Base-by-base conservation (phyloP, 1,140 invertebrate genomes). In the Drepana arcuata region DNA sequence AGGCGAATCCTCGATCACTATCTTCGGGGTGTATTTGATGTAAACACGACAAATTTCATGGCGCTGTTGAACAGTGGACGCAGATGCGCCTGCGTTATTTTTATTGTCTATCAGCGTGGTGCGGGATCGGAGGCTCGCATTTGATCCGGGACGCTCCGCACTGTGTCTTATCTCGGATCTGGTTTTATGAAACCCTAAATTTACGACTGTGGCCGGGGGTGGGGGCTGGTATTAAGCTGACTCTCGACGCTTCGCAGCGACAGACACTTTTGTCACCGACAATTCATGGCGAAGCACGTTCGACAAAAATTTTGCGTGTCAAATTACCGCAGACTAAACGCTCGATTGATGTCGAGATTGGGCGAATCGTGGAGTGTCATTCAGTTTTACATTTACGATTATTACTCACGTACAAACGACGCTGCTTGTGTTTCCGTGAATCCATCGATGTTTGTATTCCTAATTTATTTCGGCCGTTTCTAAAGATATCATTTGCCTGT, bases 181-280 rank as follows among this genome's bases (percentile, higher is more conserved):
- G 74, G 77, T 81, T 81, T 81, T 81, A 81, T 81, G 74, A 81
- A 81, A 79, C 77, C 77, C 77, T 79, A 79, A 81, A 81, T 81
- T 81, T 81, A 81, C 77, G 77, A 81, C 64, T 81, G 77, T 47
- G 71, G 73, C 52, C 55, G 66, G 65, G 59, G 64, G 68, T 64
- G 68, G 65, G 61, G 60, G 69, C 49, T 51, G 48, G 53, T 66
- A 63, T 57, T 77, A 77, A 74, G 72, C 72, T 61, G 57, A 59
- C 63, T 65, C 67, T 66, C 61, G 59, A 58, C 65, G 57, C 41
- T 51, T 62, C 53, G 66, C 51, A 59, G 60, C 57, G 56, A 65
- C 64, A 69, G 73, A 74, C 70, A 77, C 77, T 81, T 79, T 75
- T 77, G 72, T 77, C 69, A 65, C 53, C 64, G 48, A 56, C 73